Percentiles rank a stretch among this genome's conserved stretches.
phyloP scores from a whole-genome alignment of 30 jellyfish, hydroid and myxozoan genomes.

The Turritopsis rubra region DNA sequence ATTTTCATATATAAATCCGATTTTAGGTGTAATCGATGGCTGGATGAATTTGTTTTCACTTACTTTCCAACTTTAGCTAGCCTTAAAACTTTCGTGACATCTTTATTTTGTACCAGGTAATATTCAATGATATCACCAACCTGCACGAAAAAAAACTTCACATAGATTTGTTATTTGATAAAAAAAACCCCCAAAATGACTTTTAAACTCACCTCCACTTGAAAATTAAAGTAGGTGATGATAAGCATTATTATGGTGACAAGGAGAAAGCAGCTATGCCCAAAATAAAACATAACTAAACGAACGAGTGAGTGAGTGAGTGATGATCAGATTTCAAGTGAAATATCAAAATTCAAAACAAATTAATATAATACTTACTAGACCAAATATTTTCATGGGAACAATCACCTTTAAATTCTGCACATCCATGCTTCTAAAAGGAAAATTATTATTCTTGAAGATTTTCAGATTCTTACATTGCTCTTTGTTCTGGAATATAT shows the following conservation, averaged over 20 bases:
- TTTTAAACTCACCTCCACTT: slow-evolving; percentile 66
- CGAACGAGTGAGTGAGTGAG: background rate
- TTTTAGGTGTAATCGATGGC: too few species aligned
- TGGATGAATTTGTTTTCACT: background rate
- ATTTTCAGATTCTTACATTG: background rate
- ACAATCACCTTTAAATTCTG: slow-evolving; percentile 81
- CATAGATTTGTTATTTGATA: background rate
- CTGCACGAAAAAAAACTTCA: slow-evolving; percentile 21
- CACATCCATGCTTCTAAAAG: slow-evolving; percentile 83
- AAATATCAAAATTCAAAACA: too few species aligned
- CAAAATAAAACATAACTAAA: slow-evolving; percentile 70
- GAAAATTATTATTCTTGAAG: background rate
- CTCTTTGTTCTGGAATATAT: too few species aligned
- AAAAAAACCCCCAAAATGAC: background rate
- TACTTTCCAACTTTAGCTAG: slow-evolving; percentile 90
- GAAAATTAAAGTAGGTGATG: slow-evolving; percentile 36
- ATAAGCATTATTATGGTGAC: slow-evolving; percentile 32
- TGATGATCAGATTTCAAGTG: too few species aligned
- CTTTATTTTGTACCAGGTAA: slow-evolving; percentile 74
- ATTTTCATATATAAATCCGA: too few species aligned
- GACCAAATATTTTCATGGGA: slow-evolving; percentile 84
- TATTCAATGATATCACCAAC: slow-evolving; percentile 88
- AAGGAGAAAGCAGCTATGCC: slow-evolving; percentile 66
- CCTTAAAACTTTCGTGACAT: slow-evolving; percentile 70
- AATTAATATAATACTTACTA: slow-evolving; percentile 31